phyloP scores from a whole-genome alignment of 92 coral and sea anemone genomes.

The Desmophyllum pertusum region DNA sequence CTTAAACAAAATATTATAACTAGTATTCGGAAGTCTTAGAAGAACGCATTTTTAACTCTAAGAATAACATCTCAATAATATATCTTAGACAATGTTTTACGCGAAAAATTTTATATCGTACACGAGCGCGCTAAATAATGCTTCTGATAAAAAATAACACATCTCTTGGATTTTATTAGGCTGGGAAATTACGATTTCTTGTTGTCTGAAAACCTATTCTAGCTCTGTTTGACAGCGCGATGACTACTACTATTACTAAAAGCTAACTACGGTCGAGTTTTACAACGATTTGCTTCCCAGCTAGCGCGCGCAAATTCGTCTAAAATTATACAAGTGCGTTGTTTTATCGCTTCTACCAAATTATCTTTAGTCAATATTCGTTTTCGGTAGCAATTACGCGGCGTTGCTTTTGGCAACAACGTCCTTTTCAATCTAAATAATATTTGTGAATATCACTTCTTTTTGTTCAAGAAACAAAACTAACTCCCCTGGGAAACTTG shows the following conservation, averaged over 20 bases:
- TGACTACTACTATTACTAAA: slow-evolving; percentile 15
- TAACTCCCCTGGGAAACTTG: slow-evolving; percentile 32
- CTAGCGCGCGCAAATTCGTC: slow-evolving; percentile 35
- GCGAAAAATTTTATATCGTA: not conserved
- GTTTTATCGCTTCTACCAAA: not conserved
- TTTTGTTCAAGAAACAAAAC: slow-evolving; percentile 21
- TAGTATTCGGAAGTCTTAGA: slow-evolving; percentile 1
- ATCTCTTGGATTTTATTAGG: slow-evolving; percentile 23
- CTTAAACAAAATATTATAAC: slow-evolving; percentile 14
- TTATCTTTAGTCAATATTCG: slow-evolving; percentile 12
- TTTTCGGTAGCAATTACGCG: slow-evolving; percentile 15
- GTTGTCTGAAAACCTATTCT: not conserved
- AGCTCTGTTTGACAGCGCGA: slow-evolving; percentile 32
- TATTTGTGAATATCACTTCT: slow-evolving; percentile 27
- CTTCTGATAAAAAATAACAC: slow-evolving; percentile 29
- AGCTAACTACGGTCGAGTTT: slow-evolving; percentile 7
- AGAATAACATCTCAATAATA: slow-evolving; percentile 27
- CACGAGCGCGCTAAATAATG: slow-evolving; percentile 8
- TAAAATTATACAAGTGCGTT: slow-evolving; percentile 7
- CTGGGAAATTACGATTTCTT: slow-evolving; percentile 41
- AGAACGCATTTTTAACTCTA: not conserved
- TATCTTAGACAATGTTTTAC: not conserved
- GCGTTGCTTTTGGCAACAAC: slow-evolving; percentile 41
- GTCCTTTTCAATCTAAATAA: slow-evolving; percentile 13
- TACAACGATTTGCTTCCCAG: slow-evolving; percentile 22